Evolutionary conservation across 2,888 invertebrate genomes (phyloP).

Genomic region (Ichneumoninae sp.): DNA sequence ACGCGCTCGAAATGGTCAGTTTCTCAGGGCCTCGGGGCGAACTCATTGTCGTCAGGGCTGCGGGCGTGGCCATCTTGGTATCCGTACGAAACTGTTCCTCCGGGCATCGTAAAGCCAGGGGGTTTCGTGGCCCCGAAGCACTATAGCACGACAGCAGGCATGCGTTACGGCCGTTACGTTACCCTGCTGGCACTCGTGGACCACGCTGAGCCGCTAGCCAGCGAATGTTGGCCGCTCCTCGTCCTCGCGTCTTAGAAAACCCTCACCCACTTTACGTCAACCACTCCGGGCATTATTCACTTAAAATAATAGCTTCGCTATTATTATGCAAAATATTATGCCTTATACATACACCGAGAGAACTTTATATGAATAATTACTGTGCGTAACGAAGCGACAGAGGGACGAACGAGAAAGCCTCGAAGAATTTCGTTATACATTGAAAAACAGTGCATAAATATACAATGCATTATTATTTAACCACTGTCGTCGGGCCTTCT

Average conservation of each 20-base stretch:
- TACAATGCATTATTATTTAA: conserved; percentile 4
- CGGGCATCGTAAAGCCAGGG: conserved; percentile 62
- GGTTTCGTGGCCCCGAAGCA: conserved; percentile 45
- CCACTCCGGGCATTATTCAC: conserved; percentile 38
- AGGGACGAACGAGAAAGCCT: not conserved
- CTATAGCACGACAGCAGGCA: conserved; percentile 46
- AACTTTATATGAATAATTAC: conserved; percentile 37
- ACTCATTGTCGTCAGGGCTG: conserved; percentile 59
- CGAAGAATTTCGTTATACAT: conserved; percentile 7
- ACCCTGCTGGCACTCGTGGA: conserved; percentile 37
- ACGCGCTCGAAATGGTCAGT: conserved; percentile 51
- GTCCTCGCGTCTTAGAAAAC: conserved; percentile 38
- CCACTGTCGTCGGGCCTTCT: not conserved
- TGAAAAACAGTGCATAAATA: conserved; percentile 7
- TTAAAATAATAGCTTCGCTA: conserved; percentile 35
- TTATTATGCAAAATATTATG: conserved; percentile 36
- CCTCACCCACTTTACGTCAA: conserved; percentile 15
- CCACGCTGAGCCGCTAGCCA: conserved; percentile 31
- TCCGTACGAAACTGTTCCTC: conserved; percentile 63
- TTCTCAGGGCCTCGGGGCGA: conserved; percentile 59
- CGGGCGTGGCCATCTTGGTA: conserved; percentile 65
- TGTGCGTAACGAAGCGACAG: conserved; percentile 27
- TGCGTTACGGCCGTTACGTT: conserved; percentile 50
- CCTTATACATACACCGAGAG: conserved; percentile 17
- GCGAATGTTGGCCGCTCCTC: conserved; percentile 11